phyloP scores from a whole-genome alignment of 2,797 vertebrate genomes.

The Sciurus carolinensis region DNA sequence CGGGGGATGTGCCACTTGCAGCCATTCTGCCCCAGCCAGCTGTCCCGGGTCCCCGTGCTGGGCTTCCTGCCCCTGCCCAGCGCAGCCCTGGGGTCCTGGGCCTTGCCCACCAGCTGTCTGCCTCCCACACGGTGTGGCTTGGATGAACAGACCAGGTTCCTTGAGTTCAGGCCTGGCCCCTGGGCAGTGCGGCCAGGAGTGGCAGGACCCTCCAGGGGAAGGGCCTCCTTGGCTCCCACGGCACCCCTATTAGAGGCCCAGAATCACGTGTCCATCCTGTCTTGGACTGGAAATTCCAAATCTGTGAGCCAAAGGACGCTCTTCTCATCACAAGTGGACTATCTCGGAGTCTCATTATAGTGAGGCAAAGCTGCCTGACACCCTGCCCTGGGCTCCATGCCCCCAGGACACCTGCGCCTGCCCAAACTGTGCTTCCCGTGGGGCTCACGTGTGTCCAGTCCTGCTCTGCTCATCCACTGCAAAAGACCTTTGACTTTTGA shows the following conservation, averaged over 20 bases:
- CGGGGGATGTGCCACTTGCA: accelerated
- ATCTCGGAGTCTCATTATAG: neutral
- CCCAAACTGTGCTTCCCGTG: neutral
- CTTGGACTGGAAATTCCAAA: neutral
- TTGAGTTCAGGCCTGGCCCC: no score
- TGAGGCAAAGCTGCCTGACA: neutral
- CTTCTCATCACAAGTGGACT: neutral
- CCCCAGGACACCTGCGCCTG: accelerated
- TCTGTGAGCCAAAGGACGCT: neutral
- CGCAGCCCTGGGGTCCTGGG: neutral
- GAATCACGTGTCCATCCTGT: neutral
- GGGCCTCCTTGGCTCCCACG: no score
- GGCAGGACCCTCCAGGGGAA: neutral
- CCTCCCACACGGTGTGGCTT: accelerated
- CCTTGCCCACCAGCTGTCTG: no score
- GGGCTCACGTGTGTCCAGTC: accelerated
- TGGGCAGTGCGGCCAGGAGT: no score
- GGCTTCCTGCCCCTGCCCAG: neutral
- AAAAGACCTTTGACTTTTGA: neutral
- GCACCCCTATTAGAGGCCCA: neutral
- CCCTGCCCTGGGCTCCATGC: neutral
- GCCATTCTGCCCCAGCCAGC: accelerated
- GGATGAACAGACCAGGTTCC: neutral
- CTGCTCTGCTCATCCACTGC: neutral
- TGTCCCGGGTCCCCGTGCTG: neutral